These are phyloP conservation scores for Plusia festucae DNA, from an alignment of 2,888 invertebrate species.

Conservation along the genomic window DNA sequence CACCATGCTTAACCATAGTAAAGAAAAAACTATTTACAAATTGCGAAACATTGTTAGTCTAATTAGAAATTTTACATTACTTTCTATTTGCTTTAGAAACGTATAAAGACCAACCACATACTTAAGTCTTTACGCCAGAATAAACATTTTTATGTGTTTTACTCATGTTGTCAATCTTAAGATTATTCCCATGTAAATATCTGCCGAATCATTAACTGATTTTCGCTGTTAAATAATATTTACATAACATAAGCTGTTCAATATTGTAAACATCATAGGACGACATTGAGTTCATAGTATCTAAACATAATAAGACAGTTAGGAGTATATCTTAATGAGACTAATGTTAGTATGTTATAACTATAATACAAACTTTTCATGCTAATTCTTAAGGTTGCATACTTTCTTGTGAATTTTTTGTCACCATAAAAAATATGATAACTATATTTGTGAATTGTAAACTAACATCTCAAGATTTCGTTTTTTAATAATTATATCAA, in stretches of 20 bases:
- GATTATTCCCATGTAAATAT: conserved; percentile 12
- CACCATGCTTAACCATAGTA: too few species aligned
- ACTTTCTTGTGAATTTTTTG: too few species aligned
- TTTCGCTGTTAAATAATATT: conserved; percentile 58
- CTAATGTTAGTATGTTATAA: too few species aligned
- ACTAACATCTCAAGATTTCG: too few species aligned
- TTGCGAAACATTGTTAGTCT: conserved; percentile 3
- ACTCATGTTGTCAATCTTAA: not conserved
- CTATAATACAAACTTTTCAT: too few species aligned
- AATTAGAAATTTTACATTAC: conserved; percentile 26
- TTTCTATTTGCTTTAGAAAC: conserved; percentile 48
- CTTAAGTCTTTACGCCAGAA: conserved; percentile 10
- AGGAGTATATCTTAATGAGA: not conserved
- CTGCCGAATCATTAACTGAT: conserved; percentile 24
- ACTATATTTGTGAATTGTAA: too few species aligned
- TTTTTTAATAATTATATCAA: too few species aligned
- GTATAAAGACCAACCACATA: conserved; percentile 23
- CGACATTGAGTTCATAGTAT: conserved; percentile 30
- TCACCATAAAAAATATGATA: too few species aligned
- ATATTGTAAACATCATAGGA: conserved; percentile 60
- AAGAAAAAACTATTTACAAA: not conserved
- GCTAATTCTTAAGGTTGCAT: too few species aligned
- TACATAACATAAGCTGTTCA: conserved; percentile 65
- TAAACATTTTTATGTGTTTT: not conserved
- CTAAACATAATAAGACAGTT: conserved; percentile 10